A percentile compares a stretch with the other conserved stretches of the same genome.
These are phyloP conservation scores for Latrodectus geometricus DNA, from an alignment of 1,140 invertebrate species.

Conservation along the genomic window DNA sequence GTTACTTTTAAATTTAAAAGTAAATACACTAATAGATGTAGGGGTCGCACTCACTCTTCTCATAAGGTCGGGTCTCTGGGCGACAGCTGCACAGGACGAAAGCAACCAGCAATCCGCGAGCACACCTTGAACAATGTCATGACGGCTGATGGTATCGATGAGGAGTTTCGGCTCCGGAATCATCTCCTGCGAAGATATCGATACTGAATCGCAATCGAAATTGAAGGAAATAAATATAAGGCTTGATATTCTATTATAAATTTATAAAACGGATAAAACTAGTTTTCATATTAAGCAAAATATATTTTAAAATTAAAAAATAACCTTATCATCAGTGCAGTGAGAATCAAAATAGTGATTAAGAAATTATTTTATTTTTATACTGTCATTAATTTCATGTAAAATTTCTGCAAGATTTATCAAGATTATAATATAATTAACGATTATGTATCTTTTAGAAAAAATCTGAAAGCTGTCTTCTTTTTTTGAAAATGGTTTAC, in stretches of 20 bases:
- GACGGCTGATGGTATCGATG: conserved; percentile 72
- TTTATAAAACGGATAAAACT: too few relatives aligned
- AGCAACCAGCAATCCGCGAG: conserved; percentile 73
- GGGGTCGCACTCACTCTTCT: conserved; percentile 67
- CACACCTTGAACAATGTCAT: conserved; percentile 75
- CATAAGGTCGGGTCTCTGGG: conserved; percentile 69
- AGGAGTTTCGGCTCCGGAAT: conserved; percentile 72
- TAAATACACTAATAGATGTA: not conserved
- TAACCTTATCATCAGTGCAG: too few relatives aligned
- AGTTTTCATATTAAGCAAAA: too few relatives aligned
- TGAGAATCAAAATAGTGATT: too few relatives aligned
- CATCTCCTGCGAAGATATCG: conserved; percentile 70
- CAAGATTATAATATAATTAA: too few relatives aligned
- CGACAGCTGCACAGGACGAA: conserved; percentile 68
- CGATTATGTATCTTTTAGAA: too few relatives aligned
- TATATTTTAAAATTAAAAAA: too few relatives aligned
- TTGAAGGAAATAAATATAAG: not conserved
- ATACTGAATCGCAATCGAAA: conserved; percentile 1
- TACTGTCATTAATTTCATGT: too few relatives aligned
- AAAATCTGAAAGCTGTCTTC: too few relatives aligned
- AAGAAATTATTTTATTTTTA: too few relatives aligned
- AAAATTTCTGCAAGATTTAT: too few relatives aligned
- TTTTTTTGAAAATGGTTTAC: too few relatives aligned
- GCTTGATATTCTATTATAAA: not conserved
- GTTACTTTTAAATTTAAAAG: not conserved